Evolutionary conservation across 2,888 invertebrate genomes (phyloP), one percentile per base, ranked within the genome.

Genomic region (Portevinia maculata): DNA sequence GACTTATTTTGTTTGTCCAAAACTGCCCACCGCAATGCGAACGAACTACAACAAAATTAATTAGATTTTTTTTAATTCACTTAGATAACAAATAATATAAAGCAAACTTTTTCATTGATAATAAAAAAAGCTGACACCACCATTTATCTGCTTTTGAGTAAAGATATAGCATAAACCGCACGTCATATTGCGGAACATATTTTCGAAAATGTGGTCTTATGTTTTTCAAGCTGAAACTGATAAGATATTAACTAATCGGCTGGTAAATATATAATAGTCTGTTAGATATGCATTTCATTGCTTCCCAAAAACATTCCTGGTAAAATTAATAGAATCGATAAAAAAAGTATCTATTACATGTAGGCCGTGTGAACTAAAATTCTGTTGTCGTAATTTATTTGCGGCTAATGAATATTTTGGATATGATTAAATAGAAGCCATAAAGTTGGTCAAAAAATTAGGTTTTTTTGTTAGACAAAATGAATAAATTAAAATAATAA

Each of bases 231-330:
- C 19, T 41, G 11, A 44, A 32, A 11, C 9, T 8, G 69, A 69
- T 69, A 69, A 69, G 57, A 48, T 30, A 21, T 17, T 15, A 37
- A 59, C 57, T 39, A 46, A 59, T 69, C 37, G 34, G 15, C 55
- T 39, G 69, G 57, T 39, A 69, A 69, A 69, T 57, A 57, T 69
- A 55, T 69, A 46, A 69, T 57, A 57, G 34, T 55, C 15, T 46
- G 28, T 39, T 69, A 39, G 37, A 34, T 53, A 9, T 11, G 39
- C 21, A 17, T 9, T 34, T 3, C 57, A 48, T 30, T 64, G 64
- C 50, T 50, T 24, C 34, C 48, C 46, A 1, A 32, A 62, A 34
- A 15, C 24, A 34, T 13, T 59, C 57, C 39, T 39, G 48, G 3
- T 24, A 11, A 39, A 69, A 50, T 37, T 57, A 28, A 24, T 24